Evolutionary conservation across 2,888 invertebrate genomes (phyloP).

Genomic region (Sesamia inferens): DNA sequence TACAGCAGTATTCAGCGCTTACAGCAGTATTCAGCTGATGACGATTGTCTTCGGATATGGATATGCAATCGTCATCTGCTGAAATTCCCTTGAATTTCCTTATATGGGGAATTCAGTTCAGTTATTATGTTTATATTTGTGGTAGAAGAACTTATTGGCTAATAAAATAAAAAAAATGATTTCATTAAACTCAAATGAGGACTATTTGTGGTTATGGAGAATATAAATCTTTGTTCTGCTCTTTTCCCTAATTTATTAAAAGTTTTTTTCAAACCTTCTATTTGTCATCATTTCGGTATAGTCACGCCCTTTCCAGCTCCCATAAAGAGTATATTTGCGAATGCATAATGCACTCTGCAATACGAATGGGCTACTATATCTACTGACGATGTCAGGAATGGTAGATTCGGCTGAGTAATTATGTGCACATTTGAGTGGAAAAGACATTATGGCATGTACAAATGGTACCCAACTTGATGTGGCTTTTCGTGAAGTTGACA

Average conservation of each 20-base stretch:
- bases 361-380: background rate
- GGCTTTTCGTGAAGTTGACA: background rate
- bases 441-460: background rate
- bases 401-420: background rate
- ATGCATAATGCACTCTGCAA: slow-evolving; percentile 38
- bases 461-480: background rate
- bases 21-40: too few species aligned
- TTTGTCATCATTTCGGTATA: slow-evolving; percentile 16
- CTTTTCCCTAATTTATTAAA: too few species aligned
- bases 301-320: too few species aligned
- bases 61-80: too few species aligned
- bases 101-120: background rate
- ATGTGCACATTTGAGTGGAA: background rate
- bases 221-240: too few species aligned
- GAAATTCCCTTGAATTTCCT: too few species aligned
- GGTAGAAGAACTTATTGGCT: background rate
- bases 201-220: too few species aligned
- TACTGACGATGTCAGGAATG: background rate
- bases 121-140: slow-evolving; percentile 11
- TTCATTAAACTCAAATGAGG: background rate
- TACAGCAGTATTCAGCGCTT: background rate
- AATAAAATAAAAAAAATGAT: background rate
- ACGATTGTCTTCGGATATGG: too few species aligned
- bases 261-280: slow-evolving; percentile 30
- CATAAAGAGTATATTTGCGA: slow-evolving; percentile 34